Percentiles rank a stretch among this genome's conserved stretches.
These are phyloP conservation scores for Sebastiscus tertius DNA, from an alignment of 2,797 vertebrate species.

Conservation along the genomic window DNA sequence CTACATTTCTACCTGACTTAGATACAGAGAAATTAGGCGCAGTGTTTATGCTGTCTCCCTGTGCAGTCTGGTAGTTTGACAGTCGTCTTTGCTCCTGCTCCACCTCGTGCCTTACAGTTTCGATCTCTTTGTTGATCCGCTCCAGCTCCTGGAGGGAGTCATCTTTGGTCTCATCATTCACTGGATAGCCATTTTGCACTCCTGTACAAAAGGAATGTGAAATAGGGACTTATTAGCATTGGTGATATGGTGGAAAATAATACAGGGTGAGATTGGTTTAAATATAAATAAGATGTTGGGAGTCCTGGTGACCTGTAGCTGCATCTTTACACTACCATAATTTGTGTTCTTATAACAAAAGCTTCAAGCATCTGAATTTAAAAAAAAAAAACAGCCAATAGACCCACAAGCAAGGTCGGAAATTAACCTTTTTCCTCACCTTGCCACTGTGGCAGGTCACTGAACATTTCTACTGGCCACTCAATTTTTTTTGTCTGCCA, in stretches of 20 bases:
- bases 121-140: slow-evolving; percentile 82
- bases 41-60: slow-evolving; percentile 37
- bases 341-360: background rate
- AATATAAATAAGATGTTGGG: background rate
- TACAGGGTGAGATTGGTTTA: background rate
- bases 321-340: background rate
- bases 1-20: slow-evolving; percentile 43
- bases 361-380: background rate
- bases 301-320: background rate
- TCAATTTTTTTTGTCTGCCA: too few species aligned
- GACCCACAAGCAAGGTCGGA: background rate
- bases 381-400: background rate
- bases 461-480: too few species aligned
- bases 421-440: too few species aligned
- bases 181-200: slow-evolving; percentile 18
- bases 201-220: slow-evolving; percentile 49
- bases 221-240: background rate
- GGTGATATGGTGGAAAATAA: background rate
- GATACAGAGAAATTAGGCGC: background rate
- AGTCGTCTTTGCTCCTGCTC: slow-evolving; percentile 81
- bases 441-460: too few species aligned
- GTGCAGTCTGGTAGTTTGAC: slow-evolving; percentile 67
- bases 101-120: slow-evolving; percentile 80
- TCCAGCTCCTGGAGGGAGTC: slow-evolving; percentile 77
- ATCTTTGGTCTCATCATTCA: slow-evolving; percentile 40